Evolutionary conservation across 1,140 invertebrate genomes (phyloP).

Genomic region (Telenomus remus): DNA sequence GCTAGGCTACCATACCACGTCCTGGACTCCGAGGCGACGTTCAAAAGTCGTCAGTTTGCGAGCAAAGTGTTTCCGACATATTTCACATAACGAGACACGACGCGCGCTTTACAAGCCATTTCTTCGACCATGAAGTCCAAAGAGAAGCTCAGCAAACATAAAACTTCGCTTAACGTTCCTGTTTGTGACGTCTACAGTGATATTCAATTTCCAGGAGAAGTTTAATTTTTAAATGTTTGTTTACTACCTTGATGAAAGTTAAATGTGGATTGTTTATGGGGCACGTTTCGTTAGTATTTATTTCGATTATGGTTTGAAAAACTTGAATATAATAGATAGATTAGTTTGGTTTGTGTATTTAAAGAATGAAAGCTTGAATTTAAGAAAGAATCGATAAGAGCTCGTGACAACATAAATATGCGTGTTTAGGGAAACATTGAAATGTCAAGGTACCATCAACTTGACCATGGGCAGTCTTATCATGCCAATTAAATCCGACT

Average conservation of each 20-base stretch:
- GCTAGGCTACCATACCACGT: conserved; percentile 5
- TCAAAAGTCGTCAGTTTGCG: conserved; percentile 27
- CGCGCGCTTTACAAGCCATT: conserved; percentile 37
- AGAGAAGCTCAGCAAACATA: conserved; percentile 32
- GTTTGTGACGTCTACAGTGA: background rate
- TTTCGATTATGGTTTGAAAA: no score
- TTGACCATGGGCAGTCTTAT: conserved; percentile 43
- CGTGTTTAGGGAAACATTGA: conserved; percentile 44
- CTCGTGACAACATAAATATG: conserved; percentile 44
- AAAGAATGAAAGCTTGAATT: conserved; percentile 17
- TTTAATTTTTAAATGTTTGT: no score
- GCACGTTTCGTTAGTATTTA: no score
- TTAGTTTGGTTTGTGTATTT: no score
- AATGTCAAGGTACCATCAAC: conserved; percentile 55
- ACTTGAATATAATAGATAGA: conserved; percentile 14
- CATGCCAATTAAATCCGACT: conserved; percentile 36
- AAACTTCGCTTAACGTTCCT: conserved; percentile 11
- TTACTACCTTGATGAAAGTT: no score
- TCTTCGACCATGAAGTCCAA: conserved; percentile 24
- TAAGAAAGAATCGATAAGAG: conserved; percentile 42
- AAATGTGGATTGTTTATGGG: no score
- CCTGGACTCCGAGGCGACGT: conserved; percentile 9
- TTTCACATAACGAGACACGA: conserved; percentile 39
- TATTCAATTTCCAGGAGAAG: conserved; percentile 41
- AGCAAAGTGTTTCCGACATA: conserved; percentile 32